Evolutionary conservation across 2,888 invertebrate species (phyloP).

Genomic region (Sphaeridia pumilis): DNA sequence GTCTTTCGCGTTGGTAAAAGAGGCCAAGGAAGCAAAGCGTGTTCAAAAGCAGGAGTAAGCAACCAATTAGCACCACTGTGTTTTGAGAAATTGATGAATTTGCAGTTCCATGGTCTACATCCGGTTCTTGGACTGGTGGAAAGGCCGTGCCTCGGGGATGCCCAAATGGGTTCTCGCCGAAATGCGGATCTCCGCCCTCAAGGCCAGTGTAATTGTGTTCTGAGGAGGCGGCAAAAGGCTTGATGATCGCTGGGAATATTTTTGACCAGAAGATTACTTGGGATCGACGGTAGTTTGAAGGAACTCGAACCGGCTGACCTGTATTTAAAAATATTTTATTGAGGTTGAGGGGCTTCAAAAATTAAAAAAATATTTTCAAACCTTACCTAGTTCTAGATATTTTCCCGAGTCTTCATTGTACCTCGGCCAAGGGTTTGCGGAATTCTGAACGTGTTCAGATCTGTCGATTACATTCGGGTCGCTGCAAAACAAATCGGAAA

Average conservation of each 20-base stretch:
- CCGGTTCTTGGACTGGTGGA: neutral
- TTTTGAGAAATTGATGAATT: constrained; percentile 24
- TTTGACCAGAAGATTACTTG: constrained; percentile 26
- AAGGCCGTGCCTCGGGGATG: neutral
- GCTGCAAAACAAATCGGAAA: constrained; percentile 4
- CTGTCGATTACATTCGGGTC: constrained; percentile 31
- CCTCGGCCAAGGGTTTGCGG: constrained; percentile 27
- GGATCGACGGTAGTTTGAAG: constrained; percentile 21
- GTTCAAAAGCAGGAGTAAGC: constrained; percentile 28
- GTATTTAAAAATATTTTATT: no score
- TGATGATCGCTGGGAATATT: constrained; percentile 22
- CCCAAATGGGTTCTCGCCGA: neutral
- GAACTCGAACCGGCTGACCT: constrained; percentile 30
- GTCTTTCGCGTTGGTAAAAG: constrained; percentile 31
- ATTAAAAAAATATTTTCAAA: no score
- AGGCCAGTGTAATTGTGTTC: constrained; percentile 1
- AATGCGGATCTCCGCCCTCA: constrained; percentile 1
- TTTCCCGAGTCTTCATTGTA: constrained; percentile 21
- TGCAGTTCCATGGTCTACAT: neutral
- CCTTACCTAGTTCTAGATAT: constrained; percentile 32
- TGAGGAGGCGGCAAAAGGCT: constrained; percentile 16
- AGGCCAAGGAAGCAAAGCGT: constrained; percentile 33
- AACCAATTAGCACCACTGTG: constrained; percentile 29
- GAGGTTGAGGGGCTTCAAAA: no score
- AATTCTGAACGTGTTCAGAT: constrained; percentile 17